A percentile compares a stretch with the other conserved stretches of the same genome.
These are phyloP conservation scores for Proterorhinus semilunaris DNA, from an alignment of 2,113 vertebrate species.

Conservation along the genomic window DNA sequence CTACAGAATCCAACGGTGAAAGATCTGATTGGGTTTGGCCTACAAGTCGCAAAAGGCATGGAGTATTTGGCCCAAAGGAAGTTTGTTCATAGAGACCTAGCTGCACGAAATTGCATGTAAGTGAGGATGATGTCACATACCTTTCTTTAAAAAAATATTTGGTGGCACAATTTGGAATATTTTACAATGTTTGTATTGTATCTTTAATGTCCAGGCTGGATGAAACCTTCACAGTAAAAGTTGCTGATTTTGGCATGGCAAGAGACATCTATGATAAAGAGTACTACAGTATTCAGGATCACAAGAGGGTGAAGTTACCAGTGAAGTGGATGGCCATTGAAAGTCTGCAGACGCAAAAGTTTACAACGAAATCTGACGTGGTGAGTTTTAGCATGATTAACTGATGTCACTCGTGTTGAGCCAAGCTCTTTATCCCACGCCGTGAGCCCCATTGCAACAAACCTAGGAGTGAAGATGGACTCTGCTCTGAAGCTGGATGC, in stretches of 20 bases:
- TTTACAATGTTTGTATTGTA: neutral
- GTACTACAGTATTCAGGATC: constrained; percentile 89
- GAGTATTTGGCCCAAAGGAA: constrained; percentile 92
- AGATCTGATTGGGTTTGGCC: constrained; percentile 92
- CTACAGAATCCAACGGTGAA: constrained; percentile 91
- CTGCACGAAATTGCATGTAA: constrained; percentile 98
- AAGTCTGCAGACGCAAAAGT: constrained; percentile 94
- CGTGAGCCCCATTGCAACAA: no score
- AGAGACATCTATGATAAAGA: constrained; percentile 91
- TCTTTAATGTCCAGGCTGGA: constrained; percentile 81
- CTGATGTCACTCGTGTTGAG: no score
- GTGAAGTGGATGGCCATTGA: constrained; percentile 99
- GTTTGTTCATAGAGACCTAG: constrained; percentile 94
- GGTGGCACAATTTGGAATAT: no score
- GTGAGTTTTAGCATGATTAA: constrained; percentile 69
- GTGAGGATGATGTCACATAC: constrained; percentile 49
- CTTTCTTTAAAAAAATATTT: no score
- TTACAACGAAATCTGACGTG: constrained; percentile 95
- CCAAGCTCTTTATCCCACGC: no score
- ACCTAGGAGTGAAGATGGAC: no score
- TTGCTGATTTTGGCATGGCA: constrained; percentile 95
- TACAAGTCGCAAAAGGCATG: constrained; percentile 95
- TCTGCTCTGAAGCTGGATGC: no score
- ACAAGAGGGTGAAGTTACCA: constrained; percentile 85
- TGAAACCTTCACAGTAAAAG: constrained; percentile 89